Evolutionary conservation across 2,797 vertebrate species (phyloP).

Genomic region (Gymnothorax reevesii): DNA sequence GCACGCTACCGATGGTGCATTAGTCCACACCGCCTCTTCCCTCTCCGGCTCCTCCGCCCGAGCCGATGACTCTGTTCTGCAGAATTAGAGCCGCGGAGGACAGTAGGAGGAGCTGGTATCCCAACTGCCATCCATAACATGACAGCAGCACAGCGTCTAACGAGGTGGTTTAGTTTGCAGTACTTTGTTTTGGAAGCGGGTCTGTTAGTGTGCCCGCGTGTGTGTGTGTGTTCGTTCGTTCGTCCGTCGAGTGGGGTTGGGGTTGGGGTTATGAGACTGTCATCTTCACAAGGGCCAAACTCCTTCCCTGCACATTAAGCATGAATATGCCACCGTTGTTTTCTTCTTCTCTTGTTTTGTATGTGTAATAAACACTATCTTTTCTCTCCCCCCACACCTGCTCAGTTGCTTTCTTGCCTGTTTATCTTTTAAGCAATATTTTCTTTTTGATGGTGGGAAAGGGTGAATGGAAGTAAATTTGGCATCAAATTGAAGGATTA

Average conservation of each 20-base stretch:
- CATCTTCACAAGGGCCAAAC: neutral
- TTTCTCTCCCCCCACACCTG: neutral
- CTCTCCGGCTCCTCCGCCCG: neutral
- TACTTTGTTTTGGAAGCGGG: too few species aligned
- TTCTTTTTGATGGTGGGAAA: neutral
- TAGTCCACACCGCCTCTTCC: neutral
- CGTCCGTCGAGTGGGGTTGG: too few species aligned
- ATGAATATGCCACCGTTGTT: neutral
- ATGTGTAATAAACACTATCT: neutral
- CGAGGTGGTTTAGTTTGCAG: neutral
- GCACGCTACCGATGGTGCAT: neutral
- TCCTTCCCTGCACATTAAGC: neutral
- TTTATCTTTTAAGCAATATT: neutral
- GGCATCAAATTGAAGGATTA: constrained; percentile 13
- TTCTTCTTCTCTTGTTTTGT: neutral
- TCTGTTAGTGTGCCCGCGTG: neutral
- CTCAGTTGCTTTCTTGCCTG: neutral
- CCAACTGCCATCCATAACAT: neutral
- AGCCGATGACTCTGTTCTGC: neutral
- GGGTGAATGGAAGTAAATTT: neutral
- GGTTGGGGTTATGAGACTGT: neutral
- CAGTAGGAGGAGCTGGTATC: neutral
- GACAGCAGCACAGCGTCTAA: neutral
- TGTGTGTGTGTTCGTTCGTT: neutral
- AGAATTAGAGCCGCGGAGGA: neutral